Conservation (phyloP, 1,140 invertebrate genomes). For the Ceratoteleas bidentatus region DNA sequence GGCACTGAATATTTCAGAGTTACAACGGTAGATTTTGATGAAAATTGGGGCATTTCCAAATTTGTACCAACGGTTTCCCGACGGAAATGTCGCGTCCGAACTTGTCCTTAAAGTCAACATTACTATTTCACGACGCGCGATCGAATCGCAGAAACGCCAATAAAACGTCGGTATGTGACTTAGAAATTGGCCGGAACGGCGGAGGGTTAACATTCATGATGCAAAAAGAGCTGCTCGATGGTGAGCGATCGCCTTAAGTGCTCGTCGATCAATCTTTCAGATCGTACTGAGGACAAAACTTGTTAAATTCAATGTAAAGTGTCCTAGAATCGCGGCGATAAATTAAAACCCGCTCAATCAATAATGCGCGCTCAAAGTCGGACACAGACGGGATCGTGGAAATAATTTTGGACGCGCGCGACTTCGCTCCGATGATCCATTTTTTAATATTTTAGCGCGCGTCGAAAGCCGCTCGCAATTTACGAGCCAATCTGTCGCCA, state of each 20-base stretch:
- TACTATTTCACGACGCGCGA: too few relatives aligned
- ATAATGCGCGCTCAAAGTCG: conserved; percentile 23
- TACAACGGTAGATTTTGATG: too few relatives aligned
- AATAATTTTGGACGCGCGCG: conserved; percentile 10
- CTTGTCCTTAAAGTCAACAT: neutral
- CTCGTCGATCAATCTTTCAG: conserved; percentile 49
- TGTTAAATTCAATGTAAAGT: conserved; percentile 48
- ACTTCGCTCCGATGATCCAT: neutral
- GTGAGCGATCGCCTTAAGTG: conserved; percentile 29
- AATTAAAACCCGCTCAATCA: conserved; percentile 50
- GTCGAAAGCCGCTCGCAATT: too few relatives aligned
- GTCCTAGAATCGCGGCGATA: conserved; percentile 19
- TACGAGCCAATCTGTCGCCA: too few relatives aligned
- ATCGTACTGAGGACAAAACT: conserved; percentile 34
- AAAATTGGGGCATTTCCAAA: neutral
- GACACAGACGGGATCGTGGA: conserved; percentile 10
- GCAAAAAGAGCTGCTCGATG: conserved; percentile 38
- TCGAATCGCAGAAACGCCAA: too few relatives aligned
- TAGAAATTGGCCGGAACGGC: too few relatives aligned
- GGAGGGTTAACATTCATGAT: conserved; percentile 12
- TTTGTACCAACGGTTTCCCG: neutral
- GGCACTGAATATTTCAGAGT: too few relatives aligned
- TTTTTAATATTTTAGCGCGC: too few relatives aligned
- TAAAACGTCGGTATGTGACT: too few relatives aligned
- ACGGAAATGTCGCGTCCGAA: neutral